Base-by-base conservation (phyloP, 2,888 invertebrate species). In the Antheraea yamamai region DNA sequence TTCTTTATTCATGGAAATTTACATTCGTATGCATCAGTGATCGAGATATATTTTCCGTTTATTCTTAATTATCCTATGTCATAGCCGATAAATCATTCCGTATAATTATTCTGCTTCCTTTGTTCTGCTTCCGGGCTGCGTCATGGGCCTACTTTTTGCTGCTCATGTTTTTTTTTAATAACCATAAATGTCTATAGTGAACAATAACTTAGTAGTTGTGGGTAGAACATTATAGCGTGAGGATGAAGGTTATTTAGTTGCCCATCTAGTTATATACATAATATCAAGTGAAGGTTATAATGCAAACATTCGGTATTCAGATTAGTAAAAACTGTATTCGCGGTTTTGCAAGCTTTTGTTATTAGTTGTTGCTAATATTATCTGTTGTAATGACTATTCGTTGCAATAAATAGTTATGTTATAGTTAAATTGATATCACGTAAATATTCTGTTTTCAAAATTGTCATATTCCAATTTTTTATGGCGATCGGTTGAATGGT, bases 11-110 rank as follows among this genome's bases (percentile, higher is more conserved):
- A 81, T 78, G 77, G 80, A 82, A 81, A 80, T 74, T 75, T 76
- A 73, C 76, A 52, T 74, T 68, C n/a, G 72, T 51, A 77, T 78
- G 72, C 58, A 73, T 74, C 74, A 74, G 66, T 72, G 71, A 23
- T 74, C 23, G 35, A 78, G 47, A 79, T 76, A 77, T 77, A 81
- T 81, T 81, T 84, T 85, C 88, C 88, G 85, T 85, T 85, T 84
- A 77, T 84, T 82, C 79, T 74, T 73, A 80, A 81, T 82, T 77
- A 80, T 76, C 76, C 75, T 76, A 71, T 76, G 76, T 68, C 75
- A 79, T 76, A 81, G 78, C 77, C 77, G 30, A 76, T 72, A 79
- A 77, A 79, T 81, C 76, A 78, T 77, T 78, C 71, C 79, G 79
- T 83, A 81, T 81, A 79, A 78, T 81, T 83, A 66, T 30, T 30